Percentiles rank a stretch among this genome's conserved stretches.
Evolutionary conservation across 1,140 invertebrate genomes (phyloP).

Genomic region (Armadillidium nasatum): DNA sequence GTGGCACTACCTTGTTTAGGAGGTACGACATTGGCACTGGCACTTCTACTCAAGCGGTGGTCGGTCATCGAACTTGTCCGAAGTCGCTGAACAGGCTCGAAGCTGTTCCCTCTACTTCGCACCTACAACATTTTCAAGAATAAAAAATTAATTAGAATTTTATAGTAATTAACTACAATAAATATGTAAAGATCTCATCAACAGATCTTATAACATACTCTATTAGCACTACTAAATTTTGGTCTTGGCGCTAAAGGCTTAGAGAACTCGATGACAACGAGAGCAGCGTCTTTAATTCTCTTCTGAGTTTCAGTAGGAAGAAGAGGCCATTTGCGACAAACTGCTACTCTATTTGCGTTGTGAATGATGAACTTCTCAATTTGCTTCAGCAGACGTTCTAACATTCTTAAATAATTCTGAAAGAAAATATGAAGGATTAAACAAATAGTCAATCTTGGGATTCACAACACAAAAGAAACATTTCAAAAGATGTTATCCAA

Average conservation of each 20-base stretch:
- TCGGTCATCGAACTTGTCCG: slow-evolving; percentile 18
- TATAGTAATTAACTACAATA: too few relatives aligned
- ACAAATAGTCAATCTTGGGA: too few relatives aligned
- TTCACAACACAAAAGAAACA: too few relatives aligned
- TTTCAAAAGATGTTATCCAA: too few relatives aligned
- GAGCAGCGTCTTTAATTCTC: slow-evolving; percentile 46
- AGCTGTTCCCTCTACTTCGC: slow-evolving; percentile 28
- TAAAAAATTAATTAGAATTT: too few relatives aligned
- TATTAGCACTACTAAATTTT: slow-evolving; percentile 29
- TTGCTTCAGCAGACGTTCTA: slow-evolving; percentile 46
- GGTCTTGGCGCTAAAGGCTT: slow-evolving; percentile 45
- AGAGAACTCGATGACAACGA: slow-evolving; percentile 47
- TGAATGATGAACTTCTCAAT: slow-evolving; percentile 47
- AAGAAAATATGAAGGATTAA: background rate
- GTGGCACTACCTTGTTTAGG: slow-evolving; percentile 22
- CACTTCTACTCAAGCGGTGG: slow-evolving; percentile 39
- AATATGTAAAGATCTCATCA: too few relatives aligned
- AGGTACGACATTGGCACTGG: slow-evolving; percentile 37
- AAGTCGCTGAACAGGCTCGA: slow-evolving; percentile 21
- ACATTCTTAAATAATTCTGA: slow-evolving; percentile 47
- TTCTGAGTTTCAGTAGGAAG: slow-evolving; percentile 44
- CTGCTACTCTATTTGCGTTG: slow-evolving; percentile 47
- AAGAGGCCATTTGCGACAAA: slow-evolving; percentile 45
- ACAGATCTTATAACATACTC: slow-evolving; percentile 27
- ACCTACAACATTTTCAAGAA: background rate